These are phyloP conservation scores for Stylophora pistillata DNA, from an alignment of 64 coral and sea anemone genomes.

Conservation along the genomic window DNA sequence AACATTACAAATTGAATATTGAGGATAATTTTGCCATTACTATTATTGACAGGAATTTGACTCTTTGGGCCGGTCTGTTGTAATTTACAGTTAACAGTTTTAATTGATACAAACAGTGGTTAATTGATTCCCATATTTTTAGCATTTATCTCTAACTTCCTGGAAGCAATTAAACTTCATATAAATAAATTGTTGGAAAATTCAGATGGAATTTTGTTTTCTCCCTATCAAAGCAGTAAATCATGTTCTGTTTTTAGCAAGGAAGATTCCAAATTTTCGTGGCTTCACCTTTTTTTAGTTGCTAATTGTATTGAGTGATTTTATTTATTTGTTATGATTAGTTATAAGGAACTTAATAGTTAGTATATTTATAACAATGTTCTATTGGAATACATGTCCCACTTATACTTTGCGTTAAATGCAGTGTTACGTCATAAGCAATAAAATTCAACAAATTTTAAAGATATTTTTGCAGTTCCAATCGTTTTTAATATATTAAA, in stretches of 20 bases:
- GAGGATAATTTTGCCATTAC: background rate
- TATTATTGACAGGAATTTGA: background rate
- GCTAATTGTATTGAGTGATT: background rate
- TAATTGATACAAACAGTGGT: background rate
- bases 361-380: constrained; percentile 23
- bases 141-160: background rate
- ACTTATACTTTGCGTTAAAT: background rate
- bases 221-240: background rate
- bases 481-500: no score
- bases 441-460: background rate
- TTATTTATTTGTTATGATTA: constrained; percentile 28
- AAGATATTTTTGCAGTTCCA: no score
- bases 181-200: background rate
- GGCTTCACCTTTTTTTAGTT: background rate
- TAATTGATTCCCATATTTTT: background rate
- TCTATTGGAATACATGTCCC: constrained; percentile 16
- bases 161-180: background rate
- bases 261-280: no score
- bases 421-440: background rate
- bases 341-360: background rate
- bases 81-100: background rate
- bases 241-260: background rate
- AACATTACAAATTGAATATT: background rate
- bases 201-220: no score
- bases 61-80: constrained; percentile 1